phyloP scores from a whole-genome alignment of 2,888 invertebrate genomes.

The Callimorpha dominula region DNA sequence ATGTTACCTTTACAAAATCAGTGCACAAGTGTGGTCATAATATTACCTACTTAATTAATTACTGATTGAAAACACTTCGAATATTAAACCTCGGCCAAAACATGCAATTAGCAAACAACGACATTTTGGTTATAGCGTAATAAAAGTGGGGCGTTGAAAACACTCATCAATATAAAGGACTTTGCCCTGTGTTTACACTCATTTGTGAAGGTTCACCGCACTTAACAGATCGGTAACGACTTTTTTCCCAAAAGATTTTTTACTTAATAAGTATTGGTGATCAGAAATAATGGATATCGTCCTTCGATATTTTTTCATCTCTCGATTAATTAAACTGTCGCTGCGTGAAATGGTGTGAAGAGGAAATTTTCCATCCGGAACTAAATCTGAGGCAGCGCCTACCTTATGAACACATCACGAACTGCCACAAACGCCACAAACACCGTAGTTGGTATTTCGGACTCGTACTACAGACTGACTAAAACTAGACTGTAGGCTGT shows the following conservation, averaged over 20 bases:
- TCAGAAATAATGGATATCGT: neutral
- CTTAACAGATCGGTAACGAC: neutral
- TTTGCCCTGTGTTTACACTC: neutral
- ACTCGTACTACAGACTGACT: too few relatives aligned
- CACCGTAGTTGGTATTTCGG: too few relatives aligned
- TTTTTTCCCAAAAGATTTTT: neutral
- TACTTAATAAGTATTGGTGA: neutral
- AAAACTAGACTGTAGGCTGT: too few relatives aligned
- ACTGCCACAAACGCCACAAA: too few relatives aligned
- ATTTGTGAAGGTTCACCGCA: neutral
- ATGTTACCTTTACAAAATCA: too few relatives aligned
- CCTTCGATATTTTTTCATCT: neutral
- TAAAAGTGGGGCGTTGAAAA: neutral
- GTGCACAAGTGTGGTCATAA: too few relatives aligned
- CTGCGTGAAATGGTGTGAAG: neutral
- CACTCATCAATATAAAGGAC: neutral
- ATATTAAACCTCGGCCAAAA: neutral
- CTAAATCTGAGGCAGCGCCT: too few relatives aligned
- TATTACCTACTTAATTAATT: too few relatives aligned
- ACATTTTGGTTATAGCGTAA: neutral
- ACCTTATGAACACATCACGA: too few relatives aligned
- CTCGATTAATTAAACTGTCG: neutral
- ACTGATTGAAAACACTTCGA: neutral
- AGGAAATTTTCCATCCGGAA: neutral
- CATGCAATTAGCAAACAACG: slow-evolving; percentile 4